Conservation (phyloP, 2,113 vertebrate species). For the Caranx melampygus region DNA sequence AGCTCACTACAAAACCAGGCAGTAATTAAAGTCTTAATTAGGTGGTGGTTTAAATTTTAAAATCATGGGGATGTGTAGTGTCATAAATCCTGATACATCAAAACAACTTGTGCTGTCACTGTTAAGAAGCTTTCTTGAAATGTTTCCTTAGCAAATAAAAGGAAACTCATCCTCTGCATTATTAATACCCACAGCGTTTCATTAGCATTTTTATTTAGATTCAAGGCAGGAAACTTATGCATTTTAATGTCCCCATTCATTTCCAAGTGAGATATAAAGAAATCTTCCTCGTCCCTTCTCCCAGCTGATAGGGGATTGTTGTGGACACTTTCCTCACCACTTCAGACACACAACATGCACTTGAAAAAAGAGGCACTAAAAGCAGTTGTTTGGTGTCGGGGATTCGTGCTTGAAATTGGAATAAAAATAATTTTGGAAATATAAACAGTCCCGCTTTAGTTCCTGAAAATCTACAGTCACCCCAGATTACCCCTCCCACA, state of each 20-base stretch:
- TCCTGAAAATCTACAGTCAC: slow-evolving; percentile 47
- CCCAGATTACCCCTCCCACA: slow-evolving; percentile 31
- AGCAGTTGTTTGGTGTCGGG: not conserved
- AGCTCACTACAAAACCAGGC: slow-evolving; percentile 40
- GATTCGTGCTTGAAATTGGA: slow-evolving; percentile 27
- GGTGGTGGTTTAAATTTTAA: slow-evolving; percentile 45
- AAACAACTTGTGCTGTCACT: slow-evolving; percentile 49
- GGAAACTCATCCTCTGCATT: slow-evolving; percentile 49
- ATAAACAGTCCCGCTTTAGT: slow-evolving; percentile 37
- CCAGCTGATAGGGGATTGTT: slow-evolving; percentile 18
- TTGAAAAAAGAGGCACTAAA: not conserved
- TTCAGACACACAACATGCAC: slow-evolving; percentile 7
- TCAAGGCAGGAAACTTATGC: slow-evolving; percentile 70
- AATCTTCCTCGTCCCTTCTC: slow-evolving; percentile 35
- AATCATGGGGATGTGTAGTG: slow-evolving; percentile 48
- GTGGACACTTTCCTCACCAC: slow-evolving; percentile 18
- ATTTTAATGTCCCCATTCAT: slow-evolving; percentile 74
- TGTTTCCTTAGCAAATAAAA: slow-evolving; percentile 72
- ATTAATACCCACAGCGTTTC: slow-evolving; percentile 70
- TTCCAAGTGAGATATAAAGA: slow-evolving; percentile 54
- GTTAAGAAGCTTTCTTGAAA: slow-evolving; percentile 50
- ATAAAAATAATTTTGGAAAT: slow-evolving; percentile 29
- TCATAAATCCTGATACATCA: slow-evolving; percentile 53
- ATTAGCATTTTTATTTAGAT: slow-evolving; percentile 79
- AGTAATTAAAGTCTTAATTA: slow-evolving; percentile 67